Base-by-base conservation (phyloP, 2,888 invertebrate genomes). In the Aporophyla nigra region DNA sequence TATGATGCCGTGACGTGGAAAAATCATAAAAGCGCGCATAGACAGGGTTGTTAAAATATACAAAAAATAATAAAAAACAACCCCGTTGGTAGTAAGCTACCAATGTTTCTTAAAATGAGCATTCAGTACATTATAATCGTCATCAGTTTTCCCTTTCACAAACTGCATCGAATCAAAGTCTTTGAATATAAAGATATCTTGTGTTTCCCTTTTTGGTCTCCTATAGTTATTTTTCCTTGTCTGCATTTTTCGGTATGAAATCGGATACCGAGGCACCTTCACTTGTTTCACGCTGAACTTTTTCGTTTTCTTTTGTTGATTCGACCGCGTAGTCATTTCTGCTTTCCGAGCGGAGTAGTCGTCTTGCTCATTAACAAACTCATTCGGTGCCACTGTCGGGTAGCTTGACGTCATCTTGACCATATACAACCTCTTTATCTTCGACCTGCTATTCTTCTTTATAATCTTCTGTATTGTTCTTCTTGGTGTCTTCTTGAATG, bases 381-480 rank as follows among this genome's bases (percentile, higher is more conserved):
- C 78, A 9, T 88, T 86, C 0, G 93, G 87, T 3, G 87, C 40
- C 19, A 72, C 59, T 0, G 93, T 93, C 0, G 94, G 86, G 6
- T 71, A 0, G 19, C 67, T 91, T 0, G 92, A 90, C n/a, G 92
- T 91, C 43, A 86, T 67, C 49, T 76, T 83, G 76, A 58, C 87
- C 81, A 92, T 80, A 58, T 92, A 94, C 2, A 93, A 66, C 75
- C 92, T 95, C 71, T 89, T 93, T n/a, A 89, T 83, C 78, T 91
- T 94, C 0, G 88, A 83, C 71, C 10, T 80, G 3, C 81, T 92
- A 9, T 93, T 93, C 83, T 94, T 95, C 82, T 94, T 96, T 84
- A 96, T 96, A 12, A 96, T 96, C 88, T 95, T 96, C 86, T 96
- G 96, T 54, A 95, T 92, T 5, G 94, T 96, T 59, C 95, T 90